Evolutionary conservation across 1,140 invertebrate species (phyloP), one percentile per base, ranked within the genome.

Genomic region (Bombus sylvicola): DNA sequence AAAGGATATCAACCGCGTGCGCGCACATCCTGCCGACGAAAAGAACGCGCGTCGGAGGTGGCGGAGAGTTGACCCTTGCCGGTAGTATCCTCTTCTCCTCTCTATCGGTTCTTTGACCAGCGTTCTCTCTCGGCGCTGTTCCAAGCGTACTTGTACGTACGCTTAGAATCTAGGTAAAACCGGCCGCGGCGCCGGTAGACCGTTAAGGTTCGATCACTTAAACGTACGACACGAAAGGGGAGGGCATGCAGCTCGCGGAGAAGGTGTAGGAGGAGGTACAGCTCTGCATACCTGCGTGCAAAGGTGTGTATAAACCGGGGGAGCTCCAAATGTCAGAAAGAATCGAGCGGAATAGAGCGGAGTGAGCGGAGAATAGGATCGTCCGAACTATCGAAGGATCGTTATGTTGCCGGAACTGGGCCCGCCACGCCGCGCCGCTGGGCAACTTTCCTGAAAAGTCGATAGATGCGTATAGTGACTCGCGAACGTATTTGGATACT

Each of bases 131-230:
- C 41, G 43, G 8, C 57, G 53, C 59, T 47, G 25, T 25, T 37
- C 47, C 25, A 59, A 62, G 76, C 69, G 79, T 80, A 71, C 79
- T 77, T 66, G 87, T 88, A 87, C 81, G 88, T 86, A 90, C 90
- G 91, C 88, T 83, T 90, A 93, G 92, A 92, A 93, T 92, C 90
- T 93, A 91, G 89, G 89, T 93, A 90, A 91, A 89, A 80, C 89
- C 87, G 87, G 87, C 92, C 86, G 89, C 91, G 88, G 87, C 92
- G 88, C 85, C 88, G 91, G 89, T 91, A 92, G 92, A 93, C 92
- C 92, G 92, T 93, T 93, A 93, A 93, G 91, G 90, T 93, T 91
- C 92, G 92, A 93, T 93, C 91, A 90, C 90, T 93, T 90, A 92
- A 93, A 93, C 91, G 90, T 90, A 92, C 88, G 90, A 92, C 91